These are phyloP conservation scores for Drosophila anomelani DNA, from an alignment of 2,888 invertebrate species.

Conservation along the genomic window DNA sequence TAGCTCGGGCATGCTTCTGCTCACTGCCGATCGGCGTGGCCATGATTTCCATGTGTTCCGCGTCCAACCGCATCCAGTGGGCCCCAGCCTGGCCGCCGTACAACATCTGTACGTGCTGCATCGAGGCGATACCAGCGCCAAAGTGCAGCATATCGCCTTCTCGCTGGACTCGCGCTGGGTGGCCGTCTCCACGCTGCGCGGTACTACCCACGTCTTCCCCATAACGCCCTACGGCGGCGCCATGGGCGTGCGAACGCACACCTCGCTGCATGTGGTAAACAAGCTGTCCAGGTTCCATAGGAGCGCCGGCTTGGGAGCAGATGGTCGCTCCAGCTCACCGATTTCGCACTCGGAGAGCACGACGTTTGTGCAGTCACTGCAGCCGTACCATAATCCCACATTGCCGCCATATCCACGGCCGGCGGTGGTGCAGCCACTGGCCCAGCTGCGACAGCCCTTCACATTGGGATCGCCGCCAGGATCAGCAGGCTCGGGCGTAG, in stretches of 20 bases:
- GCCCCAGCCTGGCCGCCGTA: slow-evolving; percentile 93
- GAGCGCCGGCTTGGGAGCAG: slow-evolving; percentile 94
- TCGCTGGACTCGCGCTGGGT: slow-evolving; percentile 98
- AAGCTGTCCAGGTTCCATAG: slow-evolving; percentile 97
- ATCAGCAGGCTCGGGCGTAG: slow-evolving; percentile 47
- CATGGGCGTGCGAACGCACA: slow-evolving; percentile 96
- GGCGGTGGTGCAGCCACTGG: slow-evolving; percentile 91
- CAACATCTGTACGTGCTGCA: slow-evolving; percentile 98
- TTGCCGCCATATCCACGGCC: slow-evolving; percentile 96
- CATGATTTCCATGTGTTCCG: slow-evolving; percentile 98
- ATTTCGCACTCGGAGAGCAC: slow-evolving; percentile 84
- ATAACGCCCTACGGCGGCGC: slow-evolving; percentile 98
- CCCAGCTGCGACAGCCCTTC: slow-evolving; percentile 92
- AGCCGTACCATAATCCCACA: slow-evolving; percentile 93
- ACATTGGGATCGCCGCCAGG: slow-evolving; percentile 82
- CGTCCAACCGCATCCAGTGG: slow-evolving; percentile 96
- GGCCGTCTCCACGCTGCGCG: slow-evolving; percentile 96
- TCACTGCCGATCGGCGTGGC: slow-evolving; percentile 96
- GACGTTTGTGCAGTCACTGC: slow-evolving; percentile 84
- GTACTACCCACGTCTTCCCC: slow-evolving; percentile 99
- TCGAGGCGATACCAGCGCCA: slow-evolving; percentile 97
- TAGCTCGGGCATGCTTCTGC: slow-evolving; percentile 93
- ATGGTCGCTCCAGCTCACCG: slow-evolving; percentile 90
- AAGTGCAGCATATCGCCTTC: slow-evolving; percentile 96
- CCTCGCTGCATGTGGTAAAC: slow-evolving; percentile 96